Evolutionary conservation across 2,888 invertebrate genomes (phyloP), one percentile per base, ranked within the genome.

Genomic region (Athripsodes cinereus): DNA sequence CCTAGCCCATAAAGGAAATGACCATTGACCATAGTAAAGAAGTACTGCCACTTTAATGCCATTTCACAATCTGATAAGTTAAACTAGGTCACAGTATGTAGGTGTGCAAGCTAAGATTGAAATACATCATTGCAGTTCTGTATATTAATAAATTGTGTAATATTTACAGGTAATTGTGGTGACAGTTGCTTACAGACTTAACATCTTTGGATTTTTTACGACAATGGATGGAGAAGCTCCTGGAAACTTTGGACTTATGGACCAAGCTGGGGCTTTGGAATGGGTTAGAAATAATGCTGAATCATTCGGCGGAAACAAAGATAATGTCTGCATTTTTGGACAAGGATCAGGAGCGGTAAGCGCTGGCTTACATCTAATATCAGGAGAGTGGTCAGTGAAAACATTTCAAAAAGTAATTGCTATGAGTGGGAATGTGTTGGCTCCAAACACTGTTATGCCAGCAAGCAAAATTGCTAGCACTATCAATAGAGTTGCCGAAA

Each of bases 141-240:
- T 26, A 26, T 26, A 26, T 26, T 26, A n/a, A n/a, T n/a, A n/a
- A n/a, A n/a, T n/a, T n/a, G n/a, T n/a, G n/a, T n/a, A n/a, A 10
- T 26, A 34, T 57, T 71, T 73, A 18, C 78, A 85, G 81, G 80
- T 92, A 13, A 83, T 92, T 66, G 86, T 91, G 52, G 86, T 92
- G 6, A 87, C 90, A 1, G 83, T 90, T 44, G 86, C 90, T 0
- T 92, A 88, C 72, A 83, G 92, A 6, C 73, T 92, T 50, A 89
- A 87, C 70, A 87, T 92, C 62, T 85, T 92, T 65, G 92, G 92
- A n/a, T 92, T 91, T 69, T 85, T 91, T 68, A 87, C 89, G 16
- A 87, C 89, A 5, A 79, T 85, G 66, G 90, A 91, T 68, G 83
- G 84, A 5, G 88, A 87, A 70, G 85, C 89, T 3, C 79, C 87